These are phyloP conservation scores for Ophiodon elongatus DNA, from an alignment of 2,113 vertebrate species.

Conservation along the genomic window DNA sequence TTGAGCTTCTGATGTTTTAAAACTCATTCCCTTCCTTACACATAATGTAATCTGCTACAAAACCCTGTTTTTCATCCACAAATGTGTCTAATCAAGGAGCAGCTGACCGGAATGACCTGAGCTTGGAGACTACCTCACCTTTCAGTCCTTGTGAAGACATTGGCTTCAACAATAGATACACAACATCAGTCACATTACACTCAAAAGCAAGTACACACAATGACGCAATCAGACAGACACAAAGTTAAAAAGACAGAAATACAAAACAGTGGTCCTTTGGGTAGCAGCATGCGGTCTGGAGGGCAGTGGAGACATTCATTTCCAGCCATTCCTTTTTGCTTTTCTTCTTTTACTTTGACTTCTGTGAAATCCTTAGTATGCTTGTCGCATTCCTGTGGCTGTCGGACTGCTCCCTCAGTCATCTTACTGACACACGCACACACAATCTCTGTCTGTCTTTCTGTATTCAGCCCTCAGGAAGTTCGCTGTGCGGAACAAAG, in stretches of 20 bases:
- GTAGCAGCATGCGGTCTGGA: slow-evolving; percentile 49
- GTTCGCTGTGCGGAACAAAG: slow-evolving; percentile 68
- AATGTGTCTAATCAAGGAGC: neutral
- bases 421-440: slow-evolving; percentile 45
- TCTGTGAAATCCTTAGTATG: slow-evolving; percentile 54
- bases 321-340: slow-evolving; percentile 24
- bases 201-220: neutral
- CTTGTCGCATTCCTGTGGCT: slow-evolving; percentile 52
- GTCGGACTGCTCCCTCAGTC: slow-evolving; percentile 36
- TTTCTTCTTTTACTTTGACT: slow-evolving; percentile 51
- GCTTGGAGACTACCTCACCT: neutral
- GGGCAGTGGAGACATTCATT: slow-evolving; percentile 53
- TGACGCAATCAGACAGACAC: slow-evolving; percentile 20
- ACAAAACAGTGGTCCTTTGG: slow-evolving; percentile 10
- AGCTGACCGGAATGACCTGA: neutral
- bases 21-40: neutral
- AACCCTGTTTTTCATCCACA: neutral
- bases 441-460: slow-evolving; percentile 42
- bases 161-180: slow-evolving; percentile 3
- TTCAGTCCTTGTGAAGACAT: neutral
- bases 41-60: neutral
- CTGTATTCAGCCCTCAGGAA: slow-evolving; percentile 64
- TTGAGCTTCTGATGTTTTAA: neutral
- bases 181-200: neutral
- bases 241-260: slow-evolving; percentile 15